phyloP scores from a whole-genome alignment of 2,113 vertebrate genomes.

The Thermophis baileyi region DNA sequence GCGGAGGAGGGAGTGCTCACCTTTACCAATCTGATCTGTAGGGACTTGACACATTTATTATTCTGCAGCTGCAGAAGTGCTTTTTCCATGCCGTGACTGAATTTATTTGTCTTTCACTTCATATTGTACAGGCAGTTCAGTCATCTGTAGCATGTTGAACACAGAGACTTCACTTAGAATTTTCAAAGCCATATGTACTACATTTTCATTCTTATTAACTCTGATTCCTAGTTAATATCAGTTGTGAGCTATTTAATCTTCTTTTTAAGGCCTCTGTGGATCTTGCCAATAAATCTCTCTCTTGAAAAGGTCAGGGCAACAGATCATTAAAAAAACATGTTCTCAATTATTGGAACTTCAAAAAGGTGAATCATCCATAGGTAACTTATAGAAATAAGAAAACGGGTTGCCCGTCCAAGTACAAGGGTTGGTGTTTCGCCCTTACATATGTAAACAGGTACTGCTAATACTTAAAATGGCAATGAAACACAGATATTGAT shows the following conservation, averaged over 20 bases:
- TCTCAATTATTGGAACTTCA: constrained; percentile 11
- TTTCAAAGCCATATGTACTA: not conserved
- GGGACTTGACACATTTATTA: constrained; percentile 45
- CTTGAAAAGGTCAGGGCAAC: not conserved
- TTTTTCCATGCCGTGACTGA: constrained; percentile 6
- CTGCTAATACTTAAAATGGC: not conserved
- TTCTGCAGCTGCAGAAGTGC: constrained; percentile 26
- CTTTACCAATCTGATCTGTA: constrained; percentile 25
- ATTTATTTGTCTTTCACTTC: constrained; percentile 40
- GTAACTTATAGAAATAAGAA: not conserved
- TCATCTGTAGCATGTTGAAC: constrained; percentile 23
- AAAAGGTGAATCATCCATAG: not conserved
- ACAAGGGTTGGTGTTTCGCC: not conserved
- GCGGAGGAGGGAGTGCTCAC: constrained; percentile 1
- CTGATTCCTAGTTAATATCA: not conserved
- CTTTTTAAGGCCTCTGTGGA: constrained; percentile 12
- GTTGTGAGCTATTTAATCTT: constrained; percentile 22
- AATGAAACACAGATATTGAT: not conserved
- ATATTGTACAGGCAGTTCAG: not conserved
- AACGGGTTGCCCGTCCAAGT: not conserved
- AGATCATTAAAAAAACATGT: not conserved
- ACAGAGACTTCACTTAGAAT: constrained; percentile 18
- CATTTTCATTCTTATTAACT: constrained; percentile 32
- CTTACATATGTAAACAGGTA: not conserved
- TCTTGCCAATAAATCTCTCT: constrained; percentile 26